These are phyloP conservation scores for Drepana arcuata DNA, from an alignment of 1,140 invertebrate genomes.

Conservation along the genomic window DNA sequence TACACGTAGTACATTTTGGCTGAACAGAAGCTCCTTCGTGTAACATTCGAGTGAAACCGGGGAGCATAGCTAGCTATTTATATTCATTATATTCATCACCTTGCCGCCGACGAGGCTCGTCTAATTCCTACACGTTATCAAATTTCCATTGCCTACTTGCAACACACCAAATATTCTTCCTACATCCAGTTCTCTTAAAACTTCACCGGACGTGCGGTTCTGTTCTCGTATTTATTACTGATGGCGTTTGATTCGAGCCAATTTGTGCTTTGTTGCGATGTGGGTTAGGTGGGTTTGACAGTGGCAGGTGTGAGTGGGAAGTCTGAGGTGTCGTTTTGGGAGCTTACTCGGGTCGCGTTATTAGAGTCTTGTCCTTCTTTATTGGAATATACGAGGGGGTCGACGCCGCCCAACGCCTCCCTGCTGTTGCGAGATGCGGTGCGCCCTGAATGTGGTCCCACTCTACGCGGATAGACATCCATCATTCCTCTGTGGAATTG, in stretches of 20 bases:
- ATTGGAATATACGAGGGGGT: constrained; percentile 37
- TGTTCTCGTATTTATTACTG: constrained; percentile 37
- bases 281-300: neutral
- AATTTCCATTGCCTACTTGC: constrained; percentile 35
- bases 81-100: constrained; percentile 21
- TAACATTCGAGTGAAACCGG: too few species aligned
- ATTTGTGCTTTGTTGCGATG: constrained; percentile 8
- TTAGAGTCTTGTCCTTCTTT: constrained; percentile 43
- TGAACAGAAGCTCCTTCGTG: too few species aligned
- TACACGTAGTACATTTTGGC: too few species aligned
- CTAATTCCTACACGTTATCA: constrained; percentile 24
- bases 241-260: neutral
- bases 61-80: too few species aligned
- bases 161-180: constrained; percentile 31
- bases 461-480: too few species aligned
- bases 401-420: constrained; percentile 6
- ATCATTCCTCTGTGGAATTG: too few species aligned
- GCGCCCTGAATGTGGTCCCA: too few species aligned
- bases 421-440: neutral
- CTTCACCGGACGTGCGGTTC: constrained; percentile 32
- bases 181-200: constrained; percentile 28
- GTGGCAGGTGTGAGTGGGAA: constrained; percentile 2
- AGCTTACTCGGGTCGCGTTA: constrained; percentile 39
- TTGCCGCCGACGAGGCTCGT: constrained; percentile 2
- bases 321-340: constrained; percentile 38